Evolutionary conservation across 2,113 vertebrate genomes (phyloP), one percentile per base, ranked within the genome.

Genomic region (Urocynchramus pylzowi): DNA sequence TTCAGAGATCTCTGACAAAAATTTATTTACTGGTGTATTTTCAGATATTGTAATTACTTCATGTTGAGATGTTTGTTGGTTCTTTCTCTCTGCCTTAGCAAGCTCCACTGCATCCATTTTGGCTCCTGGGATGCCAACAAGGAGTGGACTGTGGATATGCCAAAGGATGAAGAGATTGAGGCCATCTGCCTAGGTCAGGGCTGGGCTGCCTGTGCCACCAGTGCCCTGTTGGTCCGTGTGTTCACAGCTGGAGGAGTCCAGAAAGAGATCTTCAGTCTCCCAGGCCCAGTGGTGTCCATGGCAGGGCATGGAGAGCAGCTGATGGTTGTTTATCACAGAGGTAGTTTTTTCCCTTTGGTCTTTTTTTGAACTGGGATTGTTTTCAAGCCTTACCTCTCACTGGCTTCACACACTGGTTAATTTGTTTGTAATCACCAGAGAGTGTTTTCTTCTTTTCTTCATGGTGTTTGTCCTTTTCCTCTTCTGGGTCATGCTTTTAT

Each of bases 121-220:
- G 98, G 98, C 28, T 99, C 99, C 1, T 99, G 99, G 99, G 99
- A 99, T 97, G 98, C 98, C 57, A 99, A 98, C 68, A 99, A 99
- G 94, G 99, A 99, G 79, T 99, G 99, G 99, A 98, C 99, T 16
- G 98, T 99, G 71, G 99, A 99, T 88, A 98, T 99, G 97, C 98
- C 98, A 8, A 93, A 94, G 56, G 98, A 97, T 49, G 99, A 99
- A 93, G 99, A 99, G 12, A 96, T 97, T 14, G 93, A 97, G 90
- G 99, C 99, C 13, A 30, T 99, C 92, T 99, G 99, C 59, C 95
- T 99, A 4, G 99, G 99, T 19, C 99, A 98, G 63, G 98, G 99
- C 75, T 99, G 99, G 99, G 99, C 96, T 18, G 99, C 99, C 2
- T 98, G 98, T 21, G 99, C 99, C 95, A 99, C 99, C 20, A 98